Conservation (phyloP, 2,797 vertebrate genomes). For the Sebastes oblongus region DNA sequence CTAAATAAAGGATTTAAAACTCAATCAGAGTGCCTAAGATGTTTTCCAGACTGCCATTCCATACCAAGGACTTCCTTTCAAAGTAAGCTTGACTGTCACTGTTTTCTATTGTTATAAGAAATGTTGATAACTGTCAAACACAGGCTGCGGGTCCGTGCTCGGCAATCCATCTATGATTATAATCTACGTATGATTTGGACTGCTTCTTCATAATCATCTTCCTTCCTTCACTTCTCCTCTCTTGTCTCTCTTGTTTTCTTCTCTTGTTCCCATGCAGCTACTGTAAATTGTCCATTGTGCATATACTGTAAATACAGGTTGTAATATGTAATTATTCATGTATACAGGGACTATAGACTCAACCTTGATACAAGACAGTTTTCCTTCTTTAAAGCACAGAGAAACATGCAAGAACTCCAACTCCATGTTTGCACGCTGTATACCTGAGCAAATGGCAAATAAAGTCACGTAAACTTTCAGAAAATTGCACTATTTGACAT, state of each 20-base stretch:
- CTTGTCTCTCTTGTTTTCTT: background rate
- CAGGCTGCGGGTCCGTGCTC: background rate
- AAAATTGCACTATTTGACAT: background rate
- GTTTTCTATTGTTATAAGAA: too few relatives aligned
- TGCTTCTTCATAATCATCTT: background rate
- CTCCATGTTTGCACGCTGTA: background rate
- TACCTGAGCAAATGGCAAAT: background rate
- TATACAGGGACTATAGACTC: background rate
- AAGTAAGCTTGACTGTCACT: too few relatives aligned
- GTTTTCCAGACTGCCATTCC: too few relatives aligned
- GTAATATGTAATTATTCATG: background rate
- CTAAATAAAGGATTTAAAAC: too few relatives aligned
- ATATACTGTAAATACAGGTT: background rate
- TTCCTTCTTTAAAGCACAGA: background rate
- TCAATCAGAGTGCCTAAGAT: too few relatives aligned
- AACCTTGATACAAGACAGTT: background rate
- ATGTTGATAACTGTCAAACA: too few relatives aligned
- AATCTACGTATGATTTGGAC: background rate
- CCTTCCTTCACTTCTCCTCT: background rate
- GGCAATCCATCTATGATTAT: background rate
- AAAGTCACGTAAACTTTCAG: background rate
- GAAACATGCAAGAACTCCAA: background rate
- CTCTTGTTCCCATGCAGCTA: background rate
- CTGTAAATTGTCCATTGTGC: background rate
- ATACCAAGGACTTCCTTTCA: too few relatives aligned